Evolutionary conservation across 2,797 vertebrate genomes (phyloP).

Genomic region (Smutsia temminckii): DNA sequence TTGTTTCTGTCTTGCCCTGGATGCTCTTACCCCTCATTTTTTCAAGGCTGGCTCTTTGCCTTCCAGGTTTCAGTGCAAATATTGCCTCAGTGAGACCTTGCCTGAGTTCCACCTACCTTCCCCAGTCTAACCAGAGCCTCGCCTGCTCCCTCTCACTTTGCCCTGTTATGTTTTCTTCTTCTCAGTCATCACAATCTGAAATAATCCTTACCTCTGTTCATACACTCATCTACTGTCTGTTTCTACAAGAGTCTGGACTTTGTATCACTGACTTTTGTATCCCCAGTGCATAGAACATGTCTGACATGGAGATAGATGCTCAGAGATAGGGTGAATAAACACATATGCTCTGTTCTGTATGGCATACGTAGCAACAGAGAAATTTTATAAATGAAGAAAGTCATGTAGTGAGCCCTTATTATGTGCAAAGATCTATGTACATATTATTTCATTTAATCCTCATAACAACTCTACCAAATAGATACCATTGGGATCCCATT

Average conservation of each 20-base stretch:
- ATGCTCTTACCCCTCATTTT: background rate
- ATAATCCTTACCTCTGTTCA: background rate
- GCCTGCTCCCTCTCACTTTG: background rate
- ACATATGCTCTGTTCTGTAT: background rate
- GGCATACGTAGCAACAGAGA: background rate
- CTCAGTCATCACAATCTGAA: background rate
- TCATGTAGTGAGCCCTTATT: background rate
- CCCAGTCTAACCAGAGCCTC: background rate
- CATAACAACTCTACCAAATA: background rate
- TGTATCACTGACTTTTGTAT: background rate
- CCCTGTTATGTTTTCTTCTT: background rate
- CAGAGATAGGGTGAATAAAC: background rate
- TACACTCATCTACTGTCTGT: background rate
- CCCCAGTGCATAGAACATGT: background rate
- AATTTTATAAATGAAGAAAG: background rate
- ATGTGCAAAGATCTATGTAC: background rate
- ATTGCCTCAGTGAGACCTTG: background rate
- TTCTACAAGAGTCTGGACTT: background rate
- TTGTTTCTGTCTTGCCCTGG: background rate
- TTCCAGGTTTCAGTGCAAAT: constrained; percentile 1
- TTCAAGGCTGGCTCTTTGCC: background rate
- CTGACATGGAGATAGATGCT: background rate
- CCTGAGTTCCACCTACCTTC: background rate
- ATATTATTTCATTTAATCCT: background rate
- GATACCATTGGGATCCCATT: background rate